A percentile compares a stretch with the other conserved stretches of the same genome.
These are phyloP conservation scores for Proisotoma minuta DNA, from an alignment of 2,888 invertebrate species.

Conservation along the genomic window DNA sequence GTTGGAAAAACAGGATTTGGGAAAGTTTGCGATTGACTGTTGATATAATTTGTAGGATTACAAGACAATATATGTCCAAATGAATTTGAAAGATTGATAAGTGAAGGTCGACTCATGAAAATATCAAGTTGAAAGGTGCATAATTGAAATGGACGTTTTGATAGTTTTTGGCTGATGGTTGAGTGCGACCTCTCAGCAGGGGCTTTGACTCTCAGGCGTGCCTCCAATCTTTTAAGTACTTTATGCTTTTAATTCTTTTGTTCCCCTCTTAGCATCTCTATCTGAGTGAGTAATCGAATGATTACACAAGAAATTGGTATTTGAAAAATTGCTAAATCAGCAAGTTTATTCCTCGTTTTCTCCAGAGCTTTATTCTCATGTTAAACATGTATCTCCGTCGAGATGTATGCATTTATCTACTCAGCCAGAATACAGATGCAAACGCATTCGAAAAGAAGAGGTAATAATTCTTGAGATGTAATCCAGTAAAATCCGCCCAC, in stretches of 20 bases:
- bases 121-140: constrained; percentile 37
- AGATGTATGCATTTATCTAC: background rate
- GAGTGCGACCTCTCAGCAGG: constrained; percentile 44
- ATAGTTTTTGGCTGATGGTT: constrained; percentile 42
- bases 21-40: no score
- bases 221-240: constrained; percentile 41
- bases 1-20: no score
- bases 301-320: background rate
- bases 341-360: no score
- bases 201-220: constrained; percentile 43
- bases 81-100: no score
- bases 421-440: background rate
- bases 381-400: no score
- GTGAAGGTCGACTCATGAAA: constrained; percentile 41
- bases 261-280: background rate
- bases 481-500: constrained; percentile 9
- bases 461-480: constrained; percentile 12
- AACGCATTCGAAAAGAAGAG: background rate
- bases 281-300: background rate
- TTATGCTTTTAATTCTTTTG: background rate
- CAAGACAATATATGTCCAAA: no score
- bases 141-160: constrained; percentile 41
- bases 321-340: constrained; percentile 9
- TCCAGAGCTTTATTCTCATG: no score
- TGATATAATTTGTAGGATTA: no score